Conservation (phyloP, 1,140 invertebrate species). For the Brachionus koreanus region DNA sequence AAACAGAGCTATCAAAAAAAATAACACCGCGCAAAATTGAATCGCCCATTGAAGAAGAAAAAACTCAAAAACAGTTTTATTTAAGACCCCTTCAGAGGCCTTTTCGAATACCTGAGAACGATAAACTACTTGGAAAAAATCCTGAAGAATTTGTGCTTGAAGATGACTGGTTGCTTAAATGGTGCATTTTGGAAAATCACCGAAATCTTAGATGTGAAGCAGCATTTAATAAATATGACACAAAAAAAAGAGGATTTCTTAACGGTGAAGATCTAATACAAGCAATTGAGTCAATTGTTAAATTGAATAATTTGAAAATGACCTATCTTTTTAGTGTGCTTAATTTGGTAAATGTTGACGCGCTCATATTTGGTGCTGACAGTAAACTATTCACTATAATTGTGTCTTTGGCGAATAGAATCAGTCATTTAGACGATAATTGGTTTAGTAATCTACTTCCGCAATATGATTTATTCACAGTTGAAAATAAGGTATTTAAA, state of each 20-base stretch:
- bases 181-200: conserved; percentile 42
- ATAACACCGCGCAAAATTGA: not conserved
- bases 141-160: not conserved
- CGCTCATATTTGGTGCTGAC: not conserved
- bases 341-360: conserved; percentile 30
- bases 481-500: conserved; percentile 41
- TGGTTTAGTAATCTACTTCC: conserved; percentile 31
- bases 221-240: conserved; percentile 4
- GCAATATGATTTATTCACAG: conserved; percentile 26
- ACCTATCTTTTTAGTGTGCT: conserved; percentile 39
- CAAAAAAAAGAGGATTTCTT: not conserved
- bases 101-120: not conserved
- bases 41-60: not conserved
- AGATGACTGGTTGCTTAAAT: conserved; percentile 41
- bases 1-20: not conserved
- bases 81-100: not conserved
- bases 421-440: conserved; percentile 27
- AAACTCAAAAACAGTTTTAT: not conserved
- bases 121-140: not conserved
- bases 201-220: conserved; percentile 5
- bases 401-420: conserved; percentile 1
- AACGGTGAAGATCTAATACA: conserved; percentile 1
- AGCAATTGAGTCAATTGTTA: conserved; percentile 2
- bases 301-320: conserved; percentile 36
- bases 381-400: conserved; percentile 32